These are phyloP conservation scores for Catharus minimus DNA, from an alignment of 2,113 vertebrate genomes.

Conservation along the genomic window DNA sequence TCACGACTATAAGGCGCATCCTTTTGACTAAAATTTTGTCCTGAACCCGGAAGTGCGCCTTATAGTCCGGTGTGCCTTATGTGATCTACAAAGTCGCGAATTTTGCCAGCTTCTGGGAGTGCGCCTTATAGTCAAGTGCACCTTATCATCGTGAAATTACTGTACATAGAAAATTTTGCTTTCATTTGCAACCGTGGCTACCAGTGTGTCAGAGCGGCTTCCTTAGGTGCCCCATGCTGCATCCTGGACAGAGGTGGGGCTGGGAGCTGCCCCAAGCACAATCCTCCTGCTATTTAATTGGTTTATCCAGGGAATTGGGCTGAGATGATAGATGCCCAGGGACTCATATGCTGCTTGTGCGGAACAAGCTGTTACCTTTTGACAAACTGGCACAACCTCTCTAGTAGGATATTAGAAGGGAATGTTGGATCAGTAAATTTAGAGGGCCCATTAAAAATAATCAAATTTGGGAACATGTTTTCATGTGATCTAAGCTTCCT, in stretches of 20 bases:
- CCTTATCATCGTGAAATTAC: no score
- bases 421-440: background rate
- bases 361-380: background rate
- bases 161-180: background rate
- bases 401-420: background rate
- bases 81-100: no score
- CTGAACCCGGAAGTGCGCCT: no score
- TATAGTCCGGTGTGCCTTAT: no score
- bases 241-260: accelerated
- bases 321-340: background rate
- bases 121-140: no score
- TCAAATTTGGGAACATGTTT: background rate
- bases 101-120: no score
- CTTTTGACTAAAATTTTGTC: no score
- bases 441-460: background rate
- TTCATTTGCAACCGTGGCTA: background rate
- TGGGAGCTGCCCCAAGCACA: background rate
- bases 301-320: background rate
- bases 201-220: accelerated
- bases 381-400: background rate
- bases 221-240: background rate
- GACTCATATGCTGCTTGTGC: background rate
- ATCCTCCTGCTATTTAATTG: background rate
- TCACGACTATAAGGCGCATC: no score
- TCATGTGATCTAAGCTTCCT: background rate